Evolutionary conservation across 2,888 invertebrate species (phyloP).

Genomic region (Cephus sareptanus): DNA sequence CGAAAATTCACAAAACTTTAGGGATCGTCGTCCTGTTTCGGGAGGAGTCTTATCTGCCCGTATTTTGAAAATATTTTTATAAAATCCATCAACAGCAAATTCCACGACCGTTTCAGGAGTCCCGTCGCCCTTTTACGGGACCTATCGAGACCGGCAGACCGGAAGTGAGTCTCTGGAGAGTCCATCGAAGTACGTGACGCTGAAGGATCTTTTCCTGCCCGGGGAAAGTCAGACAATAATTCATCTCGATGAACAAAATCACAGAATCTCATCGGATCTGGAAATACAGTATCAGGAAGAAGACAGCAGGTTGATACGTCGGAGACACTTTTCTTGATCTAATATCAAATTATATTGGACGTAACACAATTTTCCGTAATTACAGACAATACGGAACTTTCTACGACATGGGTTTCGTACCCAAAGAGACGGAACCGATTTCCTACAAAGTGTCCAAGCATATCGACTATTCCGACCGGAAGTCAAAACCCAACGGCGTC

Average conservation of each 20-base stretch:
- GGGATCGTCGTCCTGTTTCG: too few relatives aligned
- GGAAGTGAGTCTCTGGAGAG: conserved; percentile 40
- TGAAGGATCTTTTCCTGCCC: conserved; percentile 54
- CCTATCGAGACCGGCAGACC: conserved; percentile 65
- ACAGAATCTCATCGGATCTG: too few relatives aligned
- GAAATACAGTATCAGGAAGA: too few relatives aligned
- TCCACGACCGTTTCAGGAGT: conserved; percentile 55
- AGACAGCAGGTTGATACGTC: too few relatives aligned
- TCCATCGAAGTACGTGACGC: conserved; percentile 49
- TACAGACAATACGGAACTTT: conserved; percentile 11
- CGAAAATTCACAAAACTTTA: neutral
- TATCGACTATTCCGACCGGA: neutral
- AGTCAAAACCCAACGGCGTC: neutral
- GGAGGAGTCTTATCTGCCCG: too few relatives aligned
- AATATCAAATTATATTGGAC: too few relatives aligned
- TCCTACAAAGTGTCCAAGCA: neutral
- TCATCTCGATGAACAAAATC: too few relatives aligned
- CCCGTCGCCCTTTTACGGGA: conserved; percentile 67
- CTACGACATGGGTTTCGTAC: neutral
- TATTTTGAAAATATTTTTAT: too few relatives aligned
- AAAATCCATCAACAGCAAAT: too few relatives aligned
- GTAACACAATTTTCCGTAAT: neutral
- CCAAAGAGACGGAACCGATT: neutral
- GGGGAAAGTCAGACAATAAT: too few relatives aligned
- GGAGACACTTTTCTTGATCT: too few relatives aligned